Conservation (phyloP, 2,797 vertebrate genomes). For the Sebastes oblongus region DNA sequence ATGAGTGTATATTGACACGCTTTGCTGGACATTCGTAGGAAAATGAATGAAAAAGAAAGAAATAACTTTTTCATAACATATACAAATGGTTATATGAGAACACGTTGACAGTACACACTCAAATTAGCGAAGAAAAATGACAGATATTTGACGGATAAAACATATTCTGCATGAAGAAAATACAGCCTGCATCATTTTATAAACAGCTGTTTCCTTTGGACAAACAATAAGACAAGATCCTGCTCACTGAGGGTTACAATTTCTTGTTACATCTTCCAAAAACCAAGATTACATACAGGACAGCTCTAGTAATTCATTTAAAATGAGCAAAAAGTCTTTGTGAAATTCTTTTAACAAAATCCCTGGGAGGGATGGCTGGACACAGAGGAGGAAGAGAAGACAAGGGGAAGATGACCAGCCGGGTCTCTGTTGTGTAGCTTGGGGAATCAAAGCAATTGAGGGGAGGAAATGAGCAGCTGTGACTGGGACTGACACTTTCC, state of each 20-base stretch:
- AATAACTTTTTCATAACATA: too few species aligned
- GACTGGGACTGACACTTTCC: not conserved
- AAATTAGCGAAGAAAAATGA: not conserved
- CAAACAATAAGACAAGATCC: not conserved
- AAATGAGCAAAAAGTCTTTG: not conserved
- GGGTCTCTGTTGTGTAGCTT: not conserved
- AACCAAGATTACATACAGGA: not conserved
- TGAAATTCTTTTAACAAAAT: not conserved
- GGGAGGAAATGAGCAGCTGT: not conserved
- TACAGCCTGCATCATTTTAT: not conserved
- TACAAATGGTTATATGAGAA: too few species aligned
- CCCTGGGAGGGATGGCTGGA: not conserved
- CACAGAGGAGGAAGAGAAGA: not conserved
- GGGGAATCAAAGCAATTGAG: conserved; percentile 8
- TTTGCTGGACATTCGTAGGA: too few species aligned
- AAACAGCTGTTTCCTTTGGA: not conserved
- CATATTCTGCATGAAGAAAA: not conserved
- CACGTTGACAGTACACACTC: not conserved
- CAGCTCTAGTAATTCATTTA: not conserved
- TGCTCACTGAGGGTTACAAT: not conserved
- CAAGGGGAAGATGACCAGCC: not conserved
- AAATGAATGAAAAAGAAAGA: too few species aligned
- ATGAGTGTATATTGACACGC: too few species aligned
- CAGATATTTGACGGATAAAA: not conserved
- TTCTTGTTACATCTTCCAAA: not conserved